Percentiles rank a stretch among this genome's conserved stretches.
phyloP scores from a whole-genome alignment of 1,140 invertebrate genomes.

The Gryon sp. region DNA sequence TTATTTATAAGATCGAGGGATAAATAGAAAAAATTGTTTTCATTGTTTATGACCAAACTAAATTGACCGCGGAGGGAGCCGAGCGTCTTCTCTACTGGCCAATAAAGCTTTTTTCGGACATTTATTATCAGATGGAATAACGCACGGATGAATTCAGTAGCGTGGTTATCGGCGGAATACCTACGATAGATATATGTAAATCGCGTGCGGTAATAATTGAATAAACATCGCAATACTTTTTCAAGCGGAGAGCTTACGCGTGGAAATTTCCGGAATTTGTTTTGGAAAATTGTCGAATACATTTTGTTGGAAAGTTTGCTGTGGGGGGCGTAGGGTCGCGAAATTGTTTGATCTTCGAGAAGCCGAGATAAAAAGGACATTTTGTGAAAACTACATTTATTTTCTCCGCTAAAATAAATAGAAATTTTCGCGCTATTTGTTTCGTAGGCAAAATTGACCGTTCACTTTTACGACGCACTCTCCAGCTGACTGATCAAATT shows the following conservation, averaged over 20 bases:
- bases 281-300: conserved; percentile 18
- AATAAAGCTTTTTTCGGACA: conserved; percentile 33
- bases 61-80: conserved; percentile 39
- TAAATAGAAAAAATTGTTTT: conserved; percentile 46
- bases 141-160: neutral
- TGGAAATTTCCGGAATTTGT: conserved; percentile 3
- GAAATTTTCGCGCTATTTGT: too few species aligned
- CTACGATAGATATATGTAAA: conserved; percentile 30
- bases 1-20: conserved; percentile 8
- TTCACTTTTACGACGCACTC: too few species aligned
- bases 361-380: too few species aligned
- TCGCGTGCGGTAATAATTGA: conserved; percentile 38
- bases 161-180: conserved; percentile 1
- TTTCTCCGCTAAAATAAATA: too few species aligned
- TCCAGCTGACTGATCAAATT: too few species aligned
- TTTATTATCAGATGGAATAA: conserved; percentile 31
- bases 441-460: too few species aligned
- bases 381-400: too few species aligned
- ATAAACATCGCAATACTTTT: conserved; percentile 23
- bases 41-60: conserved; percentile 30
- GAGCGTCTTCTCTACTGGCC: conserved; percentile 26
- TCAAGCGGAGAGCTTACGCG: neutral
- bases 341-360: too few species aligned
- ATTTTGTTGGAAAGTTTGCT: neutral
- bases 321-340: too few species aligned